Conservation (phyloP, 2,797 vertebrate species). For the Typhlichthys subterraneus region DNA sequence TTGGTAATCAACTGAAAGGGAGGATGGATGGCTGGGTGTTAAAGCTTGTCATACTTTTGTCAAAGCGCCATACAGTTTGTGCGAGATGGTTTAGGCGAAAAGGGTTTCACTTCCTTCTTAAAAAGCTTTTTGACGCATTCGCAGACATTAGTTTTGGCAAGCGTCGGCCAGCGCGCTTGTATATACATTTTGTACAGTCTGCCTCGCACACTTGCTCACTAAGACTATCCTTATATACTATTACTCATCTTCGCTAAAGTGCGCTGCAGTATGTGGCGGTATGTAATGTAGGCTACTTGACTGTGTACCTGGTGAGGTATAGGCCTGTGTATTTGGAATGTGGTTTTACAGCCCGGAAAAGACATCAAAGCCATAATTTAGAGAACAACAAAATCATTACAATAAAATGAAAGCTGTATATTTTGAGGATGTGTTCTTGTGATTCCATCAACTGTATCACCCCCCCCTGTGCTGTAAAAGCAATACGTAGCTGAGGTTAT, state of each 20-base stretch:
- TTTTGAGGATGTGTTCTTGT: slow-evolving; percentile 51
- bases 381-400: slow-evolving; percentile 38
- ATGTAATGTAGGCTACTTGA: slow-evolving; percentile 41
- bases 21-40: slow-evolving; percentile 26
- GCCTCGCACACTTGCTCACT: slow-evolving; percentile 43
- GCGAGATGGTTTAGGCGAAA: slow-evolving; percentile 34
- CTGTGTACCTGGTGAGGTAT: slow-evolving; percentile 39
- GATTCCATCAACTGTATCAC: slow-evolving; percentile 49
- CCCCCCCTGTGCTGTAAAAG: slow-evolving; percentile 31
- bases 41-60: slow-evolving; percentile 26
- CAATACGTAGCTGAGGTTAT: slow-evolving; percentile 17
- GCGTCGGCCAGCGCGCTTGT: slow-evolving; percentile 39
- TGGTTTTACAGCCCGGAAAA: slow-evolving; percentile 57
- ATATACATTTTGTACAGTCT: slow-evolving; percentile 46
- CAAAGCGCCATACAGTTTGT: slow-evolving; percentile 16
- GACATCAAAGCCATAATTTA: slow-evolving; percentile 74
- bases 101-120: slow-evolving; percentile 36
- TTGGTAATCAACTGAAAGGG: slow-evolving; percentile 33
- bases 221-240: slow-evolving; percentile 42
- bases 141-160: slow-evolving; percentile 36
- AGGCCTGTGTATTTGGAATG: slow-evolving; percentile 33
- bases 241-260: slow-evolving; percentile 47
- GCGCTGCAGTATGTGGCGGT: slow-evolving; percentile 42
- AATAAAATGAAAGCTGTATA: slow-evolving; percentile 29
- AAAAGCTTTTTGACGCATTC: slow-evolving; percentile 37